Base-by-base conservation (phyloP, 37 sponge, comb jelly and placozoan genomes). In the Chondrosia reniformis region DNA sequence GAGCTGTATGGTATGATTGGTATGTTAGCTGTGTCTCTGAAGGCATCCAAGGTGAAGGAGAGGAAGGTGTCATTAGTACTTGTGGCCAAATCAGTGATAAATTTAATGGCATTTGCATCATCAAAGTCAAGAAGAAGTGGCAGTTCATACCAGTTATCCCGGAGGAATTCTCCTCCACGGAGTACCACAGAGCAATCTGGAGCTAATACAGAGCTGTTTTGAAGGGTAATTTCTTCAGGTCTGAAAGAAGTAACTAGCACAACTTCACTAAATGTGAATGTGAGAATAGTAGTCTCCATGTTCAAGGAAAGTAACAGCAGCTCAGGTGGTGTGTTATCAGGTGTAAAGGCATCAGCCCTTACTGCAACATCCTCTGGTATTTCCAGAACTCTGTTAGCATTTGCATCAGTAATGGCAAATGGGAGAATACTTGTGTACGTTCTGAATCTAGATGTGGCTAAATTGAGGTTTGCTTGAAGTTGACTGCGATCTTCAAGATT, bases 191-290 rank as follows among this genome's bases (percentile, higher is more conserved):
- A 69, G 42, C 43, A 39, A 2, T 34, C 72, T 3, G 1, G 41
- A 22, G 32, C 28, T 4, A 28, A 28, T 6, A 17, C 37, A 15
- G 43, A n/a, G 32, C 55, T 52, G 63, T 74, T 88, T 74, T 92
- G 93, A 10, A 92, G 72, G 27, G 80, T 88, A 46, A 92, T 64
- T 27, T 75, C 46, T 66, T 65, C 31, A 0, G 73, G 76, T 15
- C 56, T 33, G 45, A 92, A 88, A 4, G 84, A 75, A n/a, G 44
- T n/a, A 3, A 71, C 27, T 15, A 36, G 55, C 27, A 88, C 63
- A 4, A 88, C 89, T 63, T 94, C 95, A 82, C 63, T 64, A 76
- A 94, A 94, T 8, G 86, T 87, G 61, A 94, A 73, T 10, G 66
- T 63, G 10, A 94, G 33, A 36, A 76, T 45, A 31, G 86, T 72